Evolutionary conservation across 1,140 invertebrate species (phyloP), one percentile per base, ranked within the genome.

Genomic region (Euura saliciscinereae): DNA sequence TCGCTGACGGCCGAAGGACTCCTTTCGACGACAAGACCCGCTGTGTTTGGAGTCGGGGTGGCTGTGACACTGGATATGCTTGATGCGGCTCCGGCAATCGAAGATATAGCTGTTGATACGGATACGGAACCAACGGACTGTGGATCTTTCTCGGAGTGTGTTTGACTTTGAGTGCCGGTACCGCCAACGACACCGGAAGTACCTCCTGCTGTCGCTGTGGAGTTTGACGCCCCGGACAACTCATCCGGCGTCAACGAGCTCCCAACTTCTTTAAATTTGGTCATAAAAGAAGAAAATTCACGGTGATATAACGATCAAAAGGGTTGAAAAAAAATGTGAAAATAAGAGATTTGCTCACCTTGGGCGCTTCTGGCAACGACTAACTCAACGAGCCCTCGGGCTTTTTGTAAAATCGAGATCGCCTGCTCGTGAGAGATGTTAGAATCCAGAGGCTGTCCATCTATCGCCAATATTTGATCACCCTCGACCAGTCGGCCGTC

Each of bases 401-500:
- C 93, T 85, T 94, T 92, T 88, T 96, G 94, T 79, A 96, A 88
- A 78, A 96, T 93, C 77, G 91, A 90, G 81, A 96, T 94, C 78
- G 94, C 94, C 89, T 95, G 91, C 85, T 96, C 94, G 86, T 97
- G 96, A 70, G 94, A 96, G 84, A 97, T 93, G 85, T 94, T 93
- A 66, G 92, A 92, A 82, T 94, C 93, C 80, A 97, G 87, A 71
- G 94, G 93, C 82, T 95, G 94, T 78, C 93, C 94, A 90, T 97
- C 95, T 79, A 97, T 94, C 75, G 95, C 94, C 82, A 97, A 85
- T 84, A 98, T 95, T 84, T 97, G 94, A 89, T 98, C 96, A 78
- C 94, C 94, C 84, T 96, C 93, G 83, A 91, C 89, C 71, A 95
- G 88, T 78, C 92, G 88, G 78, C 93, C 93, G 90, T 94, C 92